Conservation (phyloP, 2,888 invertebrate genomes). For the Drosophila stalkeri region DNA sequence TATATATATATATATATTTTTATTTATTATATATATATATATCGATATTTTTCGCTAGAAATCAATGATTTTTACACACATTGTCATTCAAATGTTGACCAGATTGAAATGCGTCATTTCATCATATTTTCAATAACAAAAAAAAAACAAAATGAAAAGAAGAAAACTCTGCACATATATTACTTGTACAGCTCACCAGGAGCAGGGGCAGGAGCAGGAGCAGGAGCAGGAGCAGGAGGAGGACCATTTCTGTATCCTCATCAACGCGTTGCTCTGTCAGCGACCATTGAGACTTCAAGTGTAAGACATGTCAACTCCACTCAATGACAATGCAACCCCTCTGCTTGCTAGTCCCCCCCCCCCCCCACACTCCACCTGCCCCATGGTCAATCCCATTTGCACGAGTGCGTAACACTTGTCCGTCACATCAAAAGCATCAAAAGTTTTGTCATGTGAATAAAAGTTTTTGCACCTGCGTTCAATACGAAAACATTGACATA, state of each 20-base stretch:
- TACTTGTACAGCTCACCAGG: constrained; percentile 5
- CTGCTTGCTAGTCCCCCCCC: too few species aligned
- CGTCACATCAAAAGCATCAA: constrained; percentile 79
- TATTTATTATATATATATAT: constrained; percentile 7
- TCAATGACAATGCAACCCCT: constrained; percentile 44
- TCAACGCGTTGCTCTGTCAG: constrained; percentile 64
- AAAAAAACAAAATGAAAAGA: constrained; percentile 42
- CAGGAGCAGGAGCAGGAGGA: not conserved
- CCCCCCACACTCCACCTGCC: not conserved
- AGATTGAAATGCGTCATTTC: constrained; percentile 56
- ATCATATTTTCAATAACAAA: constrained; percentile 50
- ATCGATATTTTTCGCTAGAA: constrained; percentile 5
- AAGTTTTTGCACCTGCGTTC: constrained; percentile 75
- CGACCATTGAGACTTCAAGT: constrained; percentile 71
- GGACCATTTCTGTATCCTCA: constrained; percentile 50
- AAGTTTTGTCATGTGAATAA: constrained; percentile 76
- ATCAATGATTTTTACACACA: constrained; percentile 32
- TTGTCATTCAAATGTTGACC: constrained; percentile 58
- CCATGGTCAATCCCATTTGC: constrained; percentile 45
- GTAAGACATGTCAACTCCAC: constrained; percentile 76
- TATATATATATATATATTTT: constrained; percentile 9
- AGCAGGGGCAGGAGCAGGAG: not conserved
- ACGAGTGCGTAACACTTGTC: constrained; percentile 68
- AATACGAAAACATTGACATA: constrained; percentile 71
- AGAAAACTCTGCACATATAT: constrained; percentile 40